Percentiles rank a stretch among this genome's conserved stretches.
phyloP scores from a whole-genome alignment of 2,797 vertebrate genomes.

The Sylvia borin region DNA sequence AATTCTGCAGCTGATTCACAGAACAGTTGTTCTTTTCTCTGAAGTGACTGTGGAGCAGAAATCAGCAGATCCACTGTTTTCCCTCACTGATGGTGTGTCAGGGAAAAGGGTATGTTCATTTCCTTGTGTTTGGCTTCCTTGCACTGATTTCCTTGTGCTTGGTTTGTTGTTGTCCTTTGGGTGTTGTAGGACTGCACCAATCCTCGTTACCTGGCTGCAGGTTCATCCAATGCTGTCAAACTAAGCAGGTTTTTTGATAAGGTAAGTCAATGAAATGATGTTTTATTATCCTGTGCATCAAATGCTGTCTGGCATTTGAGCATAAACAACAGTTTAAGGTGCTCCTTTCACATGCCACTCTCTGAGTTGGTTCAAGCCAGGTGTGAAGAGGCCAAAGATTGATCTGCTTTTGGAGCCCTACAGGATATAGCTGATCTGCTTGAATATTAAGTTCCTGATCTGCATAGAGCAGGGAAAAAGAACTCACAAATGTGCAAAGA shows the following conservation, averaged over 20 bases:
- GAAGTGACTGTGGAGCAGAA: not conserved
- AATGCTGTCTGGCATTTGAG: not conserved
- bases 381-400: not conserved
- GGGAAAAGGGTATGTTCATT: not conserved
- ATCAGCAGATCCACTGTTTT: not conserved
- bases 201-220: slow-evolving; percentile 92
- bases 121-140: not conserved
- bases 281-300: not conserved
- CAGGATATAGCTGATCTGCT: not conserved
- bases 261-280: slow-evolving; percentile 72
- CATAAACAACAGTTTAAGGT: not conserved
- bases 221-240: slow-evolving; percentile 97
- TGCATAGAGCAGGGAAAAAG: not conserved
- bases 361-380: not conserved
- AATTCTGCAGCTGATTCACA: not conserved
- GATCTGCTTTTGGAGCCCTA: not conserved
- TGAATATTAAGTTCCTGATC: not conserved
- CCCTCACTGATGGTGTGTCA: not conserved
- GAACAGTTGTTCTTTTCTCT: not conserved
- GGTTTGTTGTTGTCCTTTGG: not conserved
- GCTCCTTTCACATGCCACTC: not conserved
- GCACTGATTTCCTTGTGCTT: not conserved
- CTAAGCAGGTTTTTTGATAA: slow-evolving; percentile 98
- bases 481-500: not conserved
- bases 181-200: slow-evolving; percentile 91